Conservation (phyloP, 2,113 vertebrate genomes). For the Noctilio leporinus region DNA sequence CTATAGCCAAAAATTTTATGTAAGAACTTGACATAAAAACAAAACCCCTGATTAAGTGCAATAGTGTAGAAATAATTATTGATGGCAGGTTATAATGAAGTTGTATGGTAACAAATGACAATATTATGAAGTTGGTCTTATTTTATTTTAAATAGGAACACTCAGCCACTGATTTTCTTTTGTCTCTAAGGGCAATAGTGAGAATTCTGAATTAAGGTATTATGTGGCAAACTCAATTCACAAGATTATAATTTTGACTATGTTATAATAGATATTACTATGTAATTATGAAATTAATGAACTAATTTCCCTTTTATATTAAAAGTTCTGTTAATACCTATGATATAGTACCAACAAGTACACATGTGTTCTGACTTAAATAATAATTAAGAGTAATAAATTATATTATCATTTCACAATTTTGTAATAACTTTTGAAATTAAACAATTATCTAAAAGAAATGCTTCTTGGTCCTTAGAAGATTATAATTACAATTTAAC, state of each 20-base stretch:
- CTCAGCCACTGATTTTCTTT: background rate
- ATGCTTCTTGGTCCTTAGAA: background rate
- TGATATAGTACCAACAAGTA: background rate
- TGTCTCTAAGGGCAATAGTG: background rate
- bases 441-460: background rate
- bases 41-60: background rate
- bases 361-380: background rate
- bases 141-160: background rate
- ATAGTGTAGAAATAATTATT: conserved; percentile 4
- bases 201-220: background rate
- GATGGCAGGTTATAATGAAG: background rate
- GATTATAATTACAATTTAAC: background rate
- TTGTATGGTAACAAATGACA: background rate
- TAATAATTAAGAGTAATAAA: background rate
- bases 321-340: background rate
- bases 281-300: background rate
- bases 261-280: background rate
- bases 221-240: background rate
- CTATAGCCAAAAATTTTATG: background rate
- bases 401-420: background rate
- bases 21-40: conserved; percentile 5
- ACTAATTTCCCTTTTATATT: background rate
- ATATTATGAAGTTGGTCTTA: background rate
- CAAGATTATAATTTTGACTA: background rate
- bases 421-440: background rate